phyloP scores from a whole-genome alignment of 2,888 invertebrate species.

The Pammene aurita region DNA sequence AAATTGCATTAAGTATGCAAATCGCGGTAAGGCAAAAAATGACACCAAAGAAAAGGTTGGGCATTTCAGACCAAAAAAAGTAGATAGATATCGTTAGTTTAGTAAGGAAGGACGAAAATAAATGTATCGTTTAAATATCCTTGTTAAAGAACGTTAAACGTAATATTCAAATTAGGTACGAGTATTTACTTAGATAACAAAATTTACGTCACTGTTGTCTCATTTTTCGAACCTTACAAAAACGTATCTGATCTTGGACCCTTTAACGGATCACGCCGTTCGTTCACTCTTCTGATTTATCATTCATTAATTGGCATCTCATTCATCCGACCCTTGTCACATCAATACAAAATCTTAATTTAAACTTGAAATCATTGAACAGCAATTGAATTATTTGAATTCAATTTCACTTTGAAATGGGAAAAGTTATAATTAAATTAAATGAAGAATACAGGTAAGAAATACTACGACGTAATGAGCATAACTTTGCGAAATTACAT shows the following conservation, averaged over 20 bases:
- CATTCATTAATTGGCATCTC: constrained; percentile 20
- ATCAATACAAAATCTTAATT: constrained; percentile 9
- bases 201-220: constrained; percentile 4
- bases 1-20: no score
- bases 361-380: constrained; percentile 20
- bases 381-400: neutral
- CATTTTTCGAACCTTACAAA: constrained; percentile 2
- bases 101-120: no score
- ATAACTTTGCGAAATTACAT: constrained; percentile 26
- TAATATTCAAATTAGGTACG: constrained; percentile 11
- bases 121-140: neutral
- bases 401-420: neutral
- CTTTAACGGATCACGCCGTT: neutral
- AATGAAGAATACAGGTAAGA: constrained; percentile 20
- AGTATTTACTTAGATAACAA: constrained; percentile 7
- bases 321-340: constrained; percentile 14
- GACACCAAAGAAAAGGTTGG: no score
- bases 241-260: constrained; percentile 7
- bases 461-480: neutral
- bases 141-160: neutral
- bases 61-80: no score
- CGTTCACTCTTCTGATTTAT: constrained; percentile 9
- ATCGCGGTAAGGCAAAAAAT: no score
- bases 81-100: no score
- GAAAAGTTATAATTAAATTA: constrained; percentile 24